Percentiles rank a stretch among this genome's conserved stretches.
These are phyloP conservation scores for Chrysolina haemoptera DNA, from an alignment of 2,888 invertebrate species.

Conservation along the genomic window DNA sequence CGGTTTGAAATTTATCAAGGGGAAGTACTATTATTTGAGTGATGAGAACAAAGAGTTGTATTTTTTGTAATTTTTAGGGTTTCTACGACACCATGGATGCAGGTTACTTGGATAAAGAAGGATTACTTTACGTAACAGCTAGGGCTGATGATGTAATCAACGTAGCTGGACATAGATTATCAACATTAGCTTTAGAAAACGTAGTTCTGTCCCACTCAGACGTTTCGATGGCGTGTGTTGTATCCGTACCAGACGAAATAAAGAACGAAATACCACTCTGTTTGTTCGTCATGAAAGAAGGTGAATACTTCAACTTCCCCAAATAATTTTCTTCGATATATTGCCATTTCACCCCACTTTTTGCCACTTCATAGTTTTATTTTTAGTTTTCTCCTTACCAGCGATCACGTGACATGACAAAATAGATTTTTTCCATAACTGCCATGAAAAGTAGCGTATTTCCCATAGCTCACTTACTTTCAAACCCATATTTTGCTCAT, in stretches of 20 bases:
- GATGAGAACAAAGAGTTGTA: too few species aligned
- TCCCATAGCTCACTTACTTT: too few species aligned
- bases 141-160: slow-evolving; percentile 96
- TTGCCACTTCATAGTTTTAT: too few species aligned
- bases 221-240: slow-evolving; percentile 89
- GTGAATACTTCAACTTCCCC: slow-evolving; percentile 66
- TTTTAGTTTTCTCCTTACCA: too few species aligned
- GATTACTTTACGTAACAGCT: slow-evolving; percentile 90
- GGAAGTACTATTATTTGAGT: too few species aligned
- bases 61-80: slow-evolving; percentile 72
- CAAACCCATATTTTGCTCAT: too few species aligned
- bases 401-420: too few species aligned
- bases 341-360: too few species aligned
- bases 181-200: slow-evolving; percentile 92
- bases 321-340: too few species aligned
- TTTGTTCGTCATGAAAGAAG: slow-evolving; percentile 83
- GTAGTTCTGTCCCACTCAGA: slow-evolving; percentile 90
- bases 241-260: slow-evolving; percentile 90
- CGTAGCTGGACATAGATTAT: slow-evolving; percentile 93
- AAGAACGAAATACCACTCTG: slow-evolving; percentile 94
- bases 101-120: slow-evolving; percentile 87
- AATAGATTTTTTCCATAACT: too few species aligned
- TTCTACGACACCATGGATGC: slow-evolving; percentile 97
- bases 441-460: too few species aligned
- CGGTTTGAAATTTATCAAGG: too few species aligned